phyloP scores from a whole-genome alignment of 1,140 invertebrate genomes.

The Macrotrachela quadricornifera region DNA sequence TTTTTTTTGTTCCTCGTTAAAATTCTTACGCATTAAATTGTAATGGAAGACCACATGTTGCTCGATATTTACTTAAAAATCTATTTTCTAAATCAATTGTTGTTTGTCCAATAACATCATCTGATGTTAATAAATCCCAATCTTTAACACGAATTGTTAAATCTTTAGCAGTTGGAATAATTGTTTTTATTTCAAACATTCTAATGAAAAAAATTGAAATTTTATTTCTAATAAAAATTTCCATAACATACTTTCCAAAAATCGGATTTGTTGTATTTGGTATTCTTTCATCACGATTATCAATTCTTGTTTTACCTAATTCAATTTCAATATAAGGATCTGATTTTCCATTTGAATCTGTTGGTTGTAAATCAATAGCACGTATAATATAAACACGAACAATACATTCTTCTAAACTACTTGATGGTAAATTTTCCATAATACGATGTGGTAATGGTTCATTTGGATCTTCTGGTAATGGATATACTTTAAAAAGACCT shows the following conservation, averaged over 20 bases:
- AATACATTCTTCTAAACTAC: constrained; percentile 28
- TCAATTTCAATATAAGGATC: constrained; percentile 32
- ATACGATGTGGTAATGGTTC: constrained; percentile 17
- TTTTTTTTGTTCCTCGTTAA: constrained; percentile 28
- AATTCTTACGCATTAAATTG: constrained; percentile 47
- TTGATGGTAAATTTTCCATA: constrained; percentile 21
- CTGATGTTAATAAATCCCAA: constrained; percentile 64
- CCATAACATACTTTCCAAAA: constrained; percentile 29
- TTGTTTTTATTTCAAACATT: constrained; percentile 30
- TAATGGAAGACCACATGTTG: constrained; percentile 53
- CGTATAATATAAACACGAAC: constrained; percentile 32
- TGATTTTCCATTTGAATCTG: constrained; percentile 33
- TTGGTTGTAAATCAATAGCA: constrained; percentile 31
- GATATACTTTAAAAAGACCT: constrained; percentile 29
- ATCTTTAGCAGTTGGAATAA: constrained; percentile 29
- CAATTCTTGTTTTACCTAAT: constrained; percentile 28
- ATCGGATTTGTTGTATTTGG: constrained; percentile 32
- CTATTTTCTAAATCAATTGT: constrained; percentile 73
- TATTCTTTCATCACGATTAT: constrained; percentile 27
- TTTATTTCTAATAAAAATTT: background rate
- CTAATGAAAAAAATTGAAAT: constrained; percentile 11
- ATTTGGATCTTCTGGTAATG: constrained; percentile 23
- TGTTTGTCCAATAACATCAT: constrained; percentile 72
- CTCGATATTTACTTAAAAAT: constrained; percentile 62
- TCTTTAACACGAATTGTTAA: constrained; percentile 43